Conservation (phyloP, 2,113 vertebrate species). For the crab-eating macaque (Macaca fascicularis) region T2T-MFA8v1.1 NC_088385.1:14453501-14454000, state of each 20-base stretch:
- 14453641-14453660: constrained; percentile 43
- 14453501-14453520: background rate
- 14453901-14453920: background rate
- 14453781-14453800: constrained; percentile 32
- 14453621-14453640: background rate
- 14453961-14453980: constrained; percentile 1
- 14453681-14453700: constrained; percentile 1
- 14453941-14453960: background rate
- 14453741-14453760: background rate
- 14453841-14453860: constrained; percentile 23
- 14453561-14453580: background rate
- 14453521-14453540: background rate
- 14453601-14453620: background rate
- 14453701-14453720: constrained; percentile 29
- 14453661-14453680: background rate
- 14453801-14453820: constrained; percentile 52
- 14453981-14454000: constrained; percentile 6
- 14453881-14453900: background rate
- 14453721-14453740: background rate
- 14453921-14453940: background rate
- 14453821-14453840: constrained; percentile 28
- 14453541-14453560: background rate
- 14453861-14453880: constrained; percentile 21
- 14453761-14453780: background rate
- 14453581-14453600: background rate